Evolutionary conservation across 2,888 invertebrate species (phyloP), one percentile per base, ranked within the genome.

Genomic region (Synanthedon tipuliformis): DNA sequence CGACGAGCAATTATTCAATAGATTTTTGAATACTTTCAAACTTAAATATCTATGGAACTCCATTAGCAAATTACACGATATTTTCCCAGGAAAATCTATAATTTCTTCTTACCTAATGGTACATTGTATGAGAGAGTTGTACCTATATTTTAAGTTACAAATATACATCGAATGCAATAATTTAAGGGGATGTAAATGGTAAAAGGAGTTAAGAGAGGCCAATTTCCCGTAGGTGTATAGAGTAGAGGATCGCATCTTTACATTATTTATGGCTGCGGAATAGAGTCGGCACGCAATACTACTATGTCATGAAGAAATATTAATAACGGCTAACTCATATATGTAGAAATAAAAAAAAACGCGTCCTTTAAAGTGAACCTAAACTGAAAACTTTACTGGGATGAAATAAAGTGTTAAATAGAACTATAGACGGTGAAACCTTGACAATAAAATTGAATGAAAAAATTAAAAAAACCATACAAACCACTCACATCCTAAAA

Each of bases 201-300:
- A 63, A 54, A 60, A 57, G 57, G 57, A 59, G 56, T 52, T 55
- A 64, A 65, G 64, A 64, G 67, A 67, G 60, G 66, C 61, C 66
- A 71, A 71, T 73, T 71, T 74, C 66, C 68, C 65, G 70, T 68
- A 66, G 68, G 74, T 64, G 69, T 64, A 62, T 60, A 67, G 68
- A 68, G 63, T 60, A 67, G 68, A 68, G 63, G 67, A 68, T 69
- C 69, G 66, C 57, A 58, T 65, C 66, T 65, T 66, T 70, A 69
- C 50, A 45, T 56, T 71, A 74, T 74, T 75, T 73, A 72, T 69
- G 66, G 62, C 63, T 57, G 54, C 61, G 53, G 54, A 64, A 63
- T 58, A 55, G 52, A 54, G 58, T 60, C 59, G 61, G 61, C 74
- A 74, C 69, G 69, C 73, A 61, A 71, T 60, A 65, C 61, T 52